Conservation (phyloP, 2,797 vertebrate species). For the Lycodopsis pacificus region DNA sequence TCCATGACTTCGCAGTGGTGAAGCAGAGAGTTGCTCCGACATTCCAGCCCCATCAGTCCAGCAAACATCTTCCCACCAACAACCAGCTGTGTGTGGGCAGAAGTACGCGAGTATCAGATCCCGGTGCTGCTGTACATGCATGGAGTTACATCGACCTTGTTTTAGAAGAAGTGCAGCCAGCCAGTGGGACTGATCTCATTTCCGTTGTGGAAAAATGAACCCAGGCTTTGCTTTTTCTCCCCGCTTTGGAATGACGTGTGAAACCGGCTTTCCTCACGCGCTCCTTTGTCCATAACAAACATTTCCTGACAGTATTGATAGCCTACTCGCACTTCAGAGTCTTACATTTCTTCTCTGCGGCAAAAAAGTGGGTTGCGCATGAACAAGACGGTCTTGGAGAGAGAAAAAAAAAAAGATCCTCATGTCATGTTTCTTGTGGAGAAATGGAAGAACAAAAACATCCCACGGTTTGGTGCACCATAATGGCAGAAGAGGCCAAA, state of each 20-base stretch:
- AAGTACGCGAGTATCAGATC: constrained; percentile 26
- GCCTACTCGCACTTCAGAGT: not conserved
- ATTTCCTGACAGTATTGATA: constrained; percentile 12
- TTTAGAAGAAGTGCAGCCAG: constrained; percentile 56
- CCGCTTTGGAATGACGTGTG: constrained; percentile 2
- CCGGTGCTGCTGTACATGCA: not conserved
- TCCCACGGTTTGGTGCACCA: not conserved
- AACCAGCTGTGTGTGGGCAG: not conserved
- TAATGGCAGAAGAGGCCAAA: not conserved
- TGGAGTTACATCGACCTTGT: constrained; percentile 62
- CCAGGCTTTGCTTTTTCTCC: constrained; percentile 10
- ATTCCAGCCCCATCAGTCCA: constrained; percentile 80
- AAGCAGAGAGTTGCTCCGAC: constrained; percentile 60
- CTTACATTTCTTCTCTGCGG: constrained; percentile 13
- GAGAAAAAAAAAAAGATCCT: not conserved
- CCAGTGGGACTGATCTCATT: constrained; percentile 71
- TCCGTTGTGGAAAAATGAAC: constrained; percentile 74
- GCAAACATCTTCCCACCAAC: constrained; percentile 76
- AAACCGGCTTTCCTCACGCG: constrained; percentile 33
- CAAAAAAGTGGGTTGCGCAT: constrained; percentile 43
- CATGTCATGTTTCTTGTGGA: constrained; percentile 1
- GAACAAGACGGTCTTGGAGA: constrained; percentile 7
- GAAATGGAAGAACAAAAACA: not conserved
- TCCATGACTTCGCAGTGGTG: constrained; percentile 61
- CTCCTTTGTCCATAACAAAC: constrained; percentile 9